Base-by-base conservation (phyloP, 2,888 invertebrate genomes). In the Cremastinae sp. region DNA sequence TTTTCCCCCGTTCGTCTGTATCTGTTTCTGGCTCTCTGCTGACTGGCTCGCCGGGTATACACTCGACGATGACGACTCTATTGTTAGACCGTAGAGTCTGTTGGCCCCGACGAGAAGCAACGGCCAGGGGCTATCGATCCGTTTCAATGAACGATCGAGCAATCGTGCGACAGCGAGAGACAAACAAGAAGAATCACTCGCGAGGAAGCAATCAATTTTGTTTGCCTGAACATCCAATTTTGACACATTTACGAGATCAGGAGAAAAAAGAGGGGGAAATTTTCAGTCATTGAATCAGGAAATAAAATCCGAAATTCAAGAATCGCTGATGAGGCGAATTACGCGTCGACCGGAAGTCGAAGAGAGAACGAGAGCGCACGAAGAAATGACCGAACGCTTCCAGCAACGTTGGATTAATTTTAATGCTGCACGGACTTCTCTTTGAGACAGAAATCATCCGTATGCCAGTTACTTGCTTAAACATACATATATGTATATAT, bases 71-170 rank as follows among this genome's bases (percentile, higher is more conserved):
- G 78, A 58, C 68, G 56, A 69, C 53, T 75, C 78, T 78, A 78
- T 78, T 75, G 75, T 78, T 78, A 70, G 78, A 70, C 28, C 28
- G 28, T 28, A 37, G 74, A 71, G 74, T 74, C 73, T 74, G 73
- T 78, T 78, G 75, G 78, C 75, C 75, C 66, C 71, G 43, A 58
- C 62, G 49, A n/a, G n/a, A 72, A 62, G 59, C 41, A 49, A 12
- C n/a, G 28, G 74, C 10, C 35, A 68, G 61, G 18, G 51, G 51
- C 56, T 51, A 47, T 71, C 56, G 68, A 58, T 64, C 20, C 53
- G 59, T 55, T 72, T 64, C 41, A 47, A 75, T 70, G 65, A 73
- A 69, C 59, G 69, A 78, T 72, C 70, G 64, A 51, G 22, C 18
- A 12, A 16, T n/a, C 39, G 16, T 37, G 5, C 37, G 14, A 39